Evolutionary conservation across 2,797 vertebrate genomes (phyloP).

Genomic region (Tachyglossus aculeatus): DNA sequence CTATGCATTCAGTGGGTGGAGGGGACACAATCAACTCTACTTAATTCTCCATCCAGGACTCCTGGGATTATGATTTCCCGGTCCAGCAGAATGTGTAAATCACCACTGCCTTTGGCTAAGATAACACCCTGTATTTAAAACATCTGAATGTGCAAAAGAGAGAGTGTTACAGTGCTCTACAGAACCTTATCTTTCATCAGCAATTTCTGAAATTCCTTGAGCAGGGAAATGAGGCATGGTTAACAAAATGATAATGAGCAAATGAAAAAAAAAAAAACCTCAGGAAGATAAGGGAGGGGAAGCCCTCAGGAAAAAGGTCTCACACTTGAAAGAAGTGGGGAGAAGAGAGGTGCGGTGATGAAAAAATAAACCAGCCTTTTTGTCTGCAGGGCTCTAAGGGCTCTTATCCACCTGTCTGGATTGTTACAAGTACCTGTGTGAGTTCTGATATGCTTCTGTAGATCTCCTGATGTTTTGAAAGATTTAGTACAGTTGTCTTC

Average conservation of each 20-base stretch:
- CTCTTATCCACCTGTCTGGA: too few relatives aligned
- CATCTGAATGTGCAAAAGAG: constrained; percentile 2
- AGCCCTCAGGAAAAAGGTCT: background rate
- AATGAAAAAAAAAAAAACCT: background rate
- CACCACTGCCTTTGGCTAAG: background rate
- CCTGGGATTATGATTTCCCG: too few relatives aligned
- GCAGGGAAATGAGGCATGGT: background rate
- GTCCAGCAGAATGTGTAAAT: background rate
- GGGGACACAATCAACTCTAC: too few relatives aligned
- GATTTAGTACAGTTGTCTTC: constrained; percentile 96
- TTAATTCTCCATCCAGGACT: too few relatives aligned
- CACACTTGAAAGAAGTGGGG: background rate
- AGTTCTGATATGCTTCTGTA: constrained; percentile 97
- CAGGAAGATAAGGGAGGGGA: background rate
- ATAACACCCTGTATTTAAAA: background rate
- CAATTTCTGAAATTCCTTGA: constrained; percentile 4
- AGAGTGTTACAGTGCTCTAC: background rate
- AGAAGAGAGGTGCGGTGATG: background rate
- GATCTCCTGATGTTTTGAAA: constrained; percentile 97
- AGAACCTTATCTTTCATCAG: constrained; percentile 3
- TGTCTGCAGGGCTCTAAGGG: background rate
- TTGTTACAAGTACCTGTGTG: constrained; percentile 97
- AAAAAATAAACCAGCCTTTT: background rate
- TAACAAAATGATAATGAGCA: background rate
- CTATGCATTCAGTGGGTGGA: too few relatives aligned